Evolutionary conservation across 2,888 invertebrate species (phyloP).

Genomic region (Hyppa rectilinea): DNA sequence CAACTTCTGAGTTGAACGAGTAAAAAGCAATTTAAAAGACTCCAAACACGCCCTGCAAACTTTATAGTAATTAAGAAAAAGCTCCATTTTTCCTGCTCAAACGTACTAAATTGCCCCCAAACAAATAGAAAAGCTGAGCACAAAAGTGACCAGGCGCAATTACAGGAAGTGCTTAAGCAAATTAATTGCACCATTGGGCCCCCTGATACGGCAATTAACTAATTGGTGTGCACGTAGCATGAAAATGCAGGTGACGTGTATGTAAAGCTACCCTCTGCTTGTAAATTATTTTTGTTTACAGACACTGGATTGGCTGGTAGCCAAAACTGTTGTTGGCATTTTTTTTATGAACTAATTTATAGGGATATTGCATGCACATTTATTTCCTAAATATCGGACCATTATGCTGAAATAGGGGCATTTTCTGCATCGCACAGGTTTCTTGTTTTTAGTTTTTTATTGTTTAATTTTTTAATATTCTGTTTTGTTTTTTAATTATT

Average conservation of each 20-base stretch:
- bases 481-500: too few species aligned
- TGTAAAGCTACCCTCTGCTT: neutral
- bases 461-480: too few species aligned
- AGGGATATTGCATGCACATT: neutral
- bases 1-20: neutral
- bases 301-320: neutral
- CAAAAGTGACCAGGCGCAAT: conserved; percentile 40
- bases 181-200: conserved; percentile 46
- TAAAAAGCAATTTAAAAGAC: conserved; percentile 11
- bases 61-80: conserved; percentile 21
- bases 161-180: conserved; percentile 43
- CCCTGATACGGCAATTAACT: conserved; percentile 49
- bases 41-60: neutral
- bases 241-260: conserved; percentile 30
- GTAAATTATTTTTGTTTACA: neutral
- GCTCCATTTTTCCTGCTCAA: conserved; percentile 9
- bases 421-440: too few species aligned
- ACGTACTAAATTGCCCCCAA: conserved; percentile 16
- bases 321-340: neutral
- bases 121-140: conserved; percentile 28
- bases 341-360: neutral
- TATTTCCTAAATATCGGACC: too few species aligned
- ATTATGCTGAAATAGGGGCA: too few species aligned
- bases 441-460: too few species aligned
- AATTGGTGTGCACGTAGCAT: conserved; percentile 39